phyloP scores from a whole-genome alignment of 2,888 invertebrate species.

The Orchesella flavescens region DNA sequence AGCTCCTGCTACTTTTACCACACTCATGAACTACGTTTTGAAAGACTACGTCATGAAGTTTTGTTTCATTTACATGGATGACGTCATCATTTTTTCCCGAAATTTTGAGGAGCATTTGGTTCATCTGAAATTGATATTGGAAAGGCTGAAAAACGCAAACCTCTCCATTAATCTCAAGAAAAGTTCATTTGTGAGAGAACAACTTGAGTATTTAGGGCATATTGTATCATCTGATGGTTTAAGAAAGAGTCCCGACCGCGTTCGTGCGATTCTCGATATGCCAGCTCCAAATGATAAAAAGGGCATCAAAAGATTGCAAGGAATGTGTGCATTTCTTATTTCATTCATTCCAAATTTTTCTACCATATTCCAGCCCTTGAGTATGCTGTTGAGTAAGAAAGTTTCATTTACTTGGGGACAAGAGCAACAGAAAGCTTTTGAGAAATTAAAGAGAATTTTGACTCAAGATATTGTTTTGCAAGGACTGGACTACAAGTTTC shows the following conservation, averaged over 20 bases:
- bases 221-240: no score
- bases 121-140: no score
- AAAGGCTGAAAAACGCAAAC: no score
- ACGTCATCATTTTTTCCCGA: neutral
- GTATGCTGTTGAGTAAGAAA: conserved; percentile 6
- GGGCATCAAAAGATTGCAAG: no score
- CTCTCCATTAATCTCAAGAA: no score
- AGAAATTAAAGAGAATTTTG: conserved; percentile 12
- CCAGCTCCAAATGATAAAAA: no score
- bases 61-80: neutral
- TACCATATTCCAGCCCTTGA: neutral
- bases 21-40: neutral
- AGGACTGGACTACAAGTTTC: neutral
- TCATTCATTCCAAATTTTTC: conserved; percentile 38
- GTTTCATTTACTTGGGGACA: conserved; percentile 11
- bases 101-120: no score
- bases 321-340: neutral
- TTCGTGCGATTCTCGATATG: no score
- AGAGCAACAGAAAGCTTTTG: conserved; percentile 31
- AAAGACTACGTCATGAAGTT: no score
- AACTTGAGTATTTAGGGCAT: no score
- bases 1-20: neutral
- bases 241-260: no score
- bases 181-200: no score
- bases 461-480: neutral